Evolutionary conservation across 2,888 invertebrate species (phyloP), one percentile per base, ranked within the genome.

Genomic region (Zele albiditarsus): DNA sequence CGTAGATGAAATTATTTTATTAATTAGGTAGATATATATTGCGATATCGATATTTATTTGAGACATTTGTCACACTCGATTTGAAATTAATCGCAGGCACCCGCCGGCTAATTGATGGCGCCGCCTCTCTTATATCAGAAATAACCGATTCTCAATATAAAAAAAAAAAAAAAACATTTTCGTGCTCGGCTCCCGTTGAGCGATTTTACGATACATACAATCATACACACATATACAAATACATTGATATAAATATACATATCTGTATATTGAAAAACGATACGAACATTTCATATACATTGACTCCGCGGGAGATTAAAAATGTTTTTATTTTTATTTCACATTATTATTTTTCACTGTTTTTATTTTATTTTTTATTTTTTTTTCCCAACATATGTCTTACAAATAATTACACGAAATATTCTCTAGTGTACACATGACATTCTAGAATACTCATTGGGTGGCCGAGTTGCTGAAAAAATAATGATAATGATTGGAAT

Each of bases 101-200:
- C 81, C 80, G 79, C 74, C 65, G 75, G 14, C 67, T 80, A 80
- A 80, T 81, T 82, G 80, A 82, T 83, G 79, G 75, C 75, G 71
- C 77, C 77, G 78, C 71, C 76, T 76, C 77, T 78, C 46, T 46
- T 46, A n/a, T 46, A 46, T 46, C 46, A 46, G n/a, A 46, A n/a
- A n/a, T 46, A n/a, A 46, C 72, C 74, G 71, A 82, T 81, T 79
- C 78, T 75, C 72, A 76, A 46, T 46, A n/a, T 46, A 46, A 46
- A 38, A 46, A 46, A 46, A 16, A 46, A 16, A n/a, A 16, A 46
- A 46, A 38, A 46, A 46, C 16, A 16, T n/a, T 46, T n/a, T 46
- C n/a, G 46, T 46, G 46, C n/a, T 78, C 46, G 79, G 79, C 84
- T 82, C 82, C 83, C 79, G 83, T 84, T 81, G 82, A 84, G 82